phyloP scores from a whole-genome alignment of 2,113 vertebrate species.

The Carlito syrichta region DNA sequence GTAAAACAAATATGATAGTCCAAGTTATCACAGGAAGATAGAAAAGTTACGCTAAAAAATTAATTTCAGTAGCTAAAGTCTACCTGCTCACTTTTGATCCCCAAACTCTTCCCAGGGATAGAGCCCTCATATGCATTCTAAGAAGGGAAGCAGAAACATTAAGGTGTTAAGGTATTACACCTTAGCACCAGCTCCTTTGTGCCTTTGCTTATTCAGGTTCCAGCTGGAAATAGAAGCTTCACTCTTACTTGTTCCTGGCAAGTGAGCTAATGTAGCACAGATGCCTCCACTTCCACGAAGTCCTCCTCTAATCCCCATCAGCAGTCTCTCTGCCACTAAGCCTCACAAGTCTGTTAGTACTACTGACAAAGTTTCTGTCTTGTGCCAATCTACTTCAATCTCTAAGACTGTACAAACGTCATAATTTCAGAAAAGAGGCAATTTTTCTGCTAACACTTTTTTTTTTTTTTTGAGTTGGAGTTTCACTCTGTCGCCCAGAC shows the following conservation, averaged over 20 bases:
- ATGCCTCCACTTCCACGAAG: not conserved
- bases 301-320: not conserved
- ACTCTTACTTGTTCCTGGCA: not conserved
- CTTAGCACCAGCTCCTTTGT: not conserved
- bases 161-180: not conserved
- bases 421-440: not conserved
- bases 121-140: not conserved
- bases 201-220: not conserved
- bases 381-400: not conserved
- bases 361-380: not conserved
- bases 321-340: too few species aligned
- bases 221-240: not conserved
- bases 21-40: not conserved
- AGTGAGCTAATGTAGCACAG: not conserved
- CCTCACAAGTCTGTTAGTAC: not conserved
- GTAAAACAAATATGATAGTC: not conserved
- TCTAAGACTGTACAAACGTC: not conserved
- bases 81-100: not conserved
- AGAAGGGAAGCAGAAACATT: not conserved
- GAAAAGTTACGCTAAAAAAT: not conserved
- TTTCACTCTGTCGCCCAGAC: too few species aligned
- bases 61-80: not conserved
- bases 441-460: too few species aligned
- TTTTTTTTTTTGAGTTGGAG: too few species aligned
- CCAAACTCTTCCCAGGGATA: not conserved